Evolutionary conservation across 37 sponge, comb jelly and placozoan species (phyloP).

Genomic region (Hexactinellida sp.): DNA sequence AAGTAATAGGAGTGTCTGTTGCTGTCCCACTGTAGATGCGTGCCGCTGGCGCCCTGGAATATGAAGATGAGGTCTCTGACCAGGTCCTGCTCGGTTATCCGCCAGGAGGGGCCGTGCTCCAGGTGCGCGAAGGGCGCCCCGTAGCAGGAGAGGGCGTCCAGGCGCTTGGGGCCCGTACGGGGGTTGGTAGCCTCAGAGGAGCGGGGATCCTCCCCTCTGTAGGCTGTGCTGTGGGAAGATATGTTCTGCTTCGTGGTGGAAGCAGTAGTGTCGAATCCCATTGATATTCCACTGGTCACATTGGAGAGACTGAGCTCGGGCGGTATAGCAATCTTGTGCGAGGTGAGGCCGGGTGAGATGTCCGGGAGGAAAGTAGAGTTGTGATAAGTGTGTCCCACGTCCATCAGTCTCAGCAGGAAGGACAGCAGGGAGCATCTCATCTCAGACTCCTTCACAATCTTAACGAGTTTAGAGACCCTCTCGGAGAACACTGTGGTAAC

Average conservation of each 20-base stretch:
- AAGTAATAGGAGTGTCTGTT: constrained; percentile 22
- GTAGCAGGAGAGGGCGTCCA: not conserved
- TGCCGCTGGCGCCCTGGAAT: constrained; percentile 79
- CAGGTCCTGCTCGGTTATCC: constrained; percentile 32
- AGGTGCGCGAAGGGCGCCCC: not conserved
- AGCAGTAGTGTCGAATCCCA: not conserved
- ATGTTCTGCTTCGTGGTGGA: not conserved
- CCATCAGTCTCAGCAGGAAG: not conserved
- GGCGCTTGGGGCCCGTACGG: not conserved
- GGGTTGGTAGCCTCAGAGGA: not conserved
- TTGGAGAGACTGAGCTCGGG: not conserved
- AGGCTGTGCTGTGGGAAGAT: not conserved
- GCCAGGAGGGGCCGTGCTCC: not conserved
- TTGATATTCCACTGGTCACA: not conserved
- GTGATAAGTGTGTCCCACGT: not conserved
- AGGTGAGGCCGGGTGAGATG: not conserved
- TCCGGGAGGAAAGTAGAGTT: not conserved
- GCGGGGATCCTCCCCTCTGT: not conserved
- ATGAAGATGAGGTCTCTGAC: constrained; percentile 80
- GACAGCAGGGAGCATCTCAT: not conserved
- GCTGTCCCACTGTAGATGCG: constrained; percentile 45
- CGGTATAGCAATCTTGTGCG: not conserved
- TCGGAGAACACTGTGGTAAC: not conserved
- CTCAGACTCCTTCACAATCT: not conserved
- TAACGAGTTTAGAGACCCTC: not conserved